These are phyloP conservation scores for Elachura formosa DNA, from an alignment of 2,113 vertebrate genomes.

Conservation along the genomic window DNA sequence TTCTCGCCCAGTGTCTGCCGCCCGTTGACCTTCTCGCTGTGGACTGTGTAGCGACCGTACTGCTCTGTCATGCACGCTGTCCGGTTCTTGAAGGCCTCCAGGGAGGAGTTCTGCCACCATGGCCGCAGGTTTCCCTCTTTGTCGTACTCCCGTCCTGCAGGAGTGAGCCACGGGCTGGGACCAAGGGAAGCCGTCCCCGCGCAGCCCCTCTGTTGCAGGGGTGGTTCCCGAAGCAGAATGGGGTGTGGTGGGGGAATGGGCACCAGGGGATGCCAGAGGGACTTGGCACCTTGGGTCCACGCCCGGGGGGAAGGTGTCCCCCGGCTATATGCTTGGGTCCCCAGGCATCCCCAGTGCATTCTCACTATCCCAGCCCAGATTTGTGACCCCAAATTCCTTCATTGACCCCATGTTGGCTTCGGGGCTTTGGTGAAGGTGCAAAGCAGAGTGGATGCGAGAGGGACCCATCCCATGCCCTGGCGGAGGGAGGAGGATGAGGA, in stretches of 20 bases:
- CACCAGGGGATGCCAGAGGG: neutral
- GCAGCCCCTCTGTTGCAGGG: neutral
- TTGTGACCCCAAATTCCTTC: neutral
- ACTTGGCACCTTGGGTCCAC: neutral
- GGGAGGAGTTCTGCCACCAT: slow-evolving; percentile 94
- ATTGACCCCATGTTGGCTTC: neutral
- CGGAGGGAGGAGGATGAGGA: neutral
- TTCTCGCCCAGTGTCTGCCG: slow-evolving; percentile 94
- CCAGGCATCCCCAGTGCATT: neutral
- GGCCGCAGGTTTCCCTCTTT: slow-evolving; percentile 92
- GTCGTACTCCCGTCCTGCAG: slow-evolving; percentile 89
- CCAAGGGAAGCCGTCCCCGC: neutral
- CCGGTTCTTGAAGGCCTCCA: slow-evolving; percentile 88
- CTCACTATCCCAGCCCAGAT: neutral
- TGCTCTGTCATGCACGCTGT: slow-evolving; percentile 92
- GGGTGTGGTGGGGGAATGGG: neutral
- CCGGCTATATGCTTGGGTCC: rapidly evolving
- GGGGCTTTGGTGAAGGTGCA: neutral
- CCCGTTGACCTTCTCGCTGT: slow-evolving; percentile 89
- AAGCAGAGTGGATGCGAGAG: neutral
- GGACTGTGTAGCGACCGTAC: slow-evolving; percentile 84
- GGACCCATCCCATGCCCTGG: neutral
- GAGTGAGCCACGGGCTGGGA: neutral
- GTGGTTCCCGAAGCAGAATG: neutral
- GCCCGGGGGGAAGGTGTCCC: neutral